phyloP scores from a whole-genome alignment of 1,140 invertebrate species.

The Pseudobourletiella spinata region DNA sequence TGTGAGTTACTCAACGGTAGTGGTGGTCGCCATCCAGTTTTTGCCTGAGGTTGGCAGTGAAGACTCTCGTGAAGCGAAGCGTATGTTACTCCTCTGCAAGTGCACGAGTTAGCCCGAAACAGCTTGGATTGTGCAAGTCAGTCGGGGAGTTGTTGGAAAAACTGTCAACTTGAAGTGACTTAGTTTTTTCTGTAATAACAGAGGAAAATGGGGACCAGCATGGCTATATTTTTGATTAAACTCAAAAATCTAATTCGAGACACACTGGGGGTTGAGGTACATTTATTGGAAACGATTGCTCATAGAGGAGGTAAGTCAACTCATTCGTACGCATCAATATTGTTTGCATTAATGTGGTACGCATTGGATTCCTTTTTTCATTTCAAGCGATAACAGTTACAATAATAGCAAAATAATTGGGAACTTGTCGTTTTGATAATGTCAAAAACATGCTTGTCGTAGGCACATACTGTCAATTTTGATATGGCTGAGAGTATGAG shows the following conservation, averaged over 20 bases:
- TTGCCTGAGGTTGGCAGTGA: too few relatives aligned
- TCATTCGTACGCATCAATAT: too few relatives aligned
- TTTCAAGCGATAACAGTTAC: background rate
- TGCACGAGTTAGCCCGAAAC: background rate
- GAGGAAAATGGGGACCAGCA: background rate
- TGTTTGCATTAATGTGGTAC: too few relatives aligned
- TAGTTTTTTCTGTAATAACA: too few relatives aligned
- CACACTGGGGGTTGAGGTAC: constrained; percentile 19
- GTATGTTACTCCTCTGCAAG: too few relatives aligned
- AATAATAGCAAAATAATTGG: background rate
- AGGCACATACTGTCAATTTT: background rate
- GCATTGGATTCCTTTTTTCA: constrained; percentile 1
- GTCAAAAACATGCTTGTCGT: background rate
- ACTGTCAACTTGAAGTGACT: too few relatives aligned
- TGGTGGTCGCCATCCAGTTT: too few relatives aligned
- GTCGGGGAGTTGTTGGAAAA: too few relatives aligned
- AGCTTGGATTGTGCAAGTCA: background rate
- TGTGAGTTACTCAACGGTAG: too few relatives aligned
- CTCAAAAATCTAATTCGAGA: constrained; percentile 15
- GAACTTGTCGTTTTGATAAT: background rate
- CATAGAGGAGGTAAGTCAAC: constrained; percentile 30
- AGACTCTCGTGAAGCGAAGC: too few relatives aligned
- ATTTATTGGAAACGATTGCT: constrained; percentile 21
- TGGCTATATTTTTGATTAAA: constrained; percentile 23
- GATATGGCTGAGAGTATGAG: constrained; percentile 1